phyloP scores from a whole-genome alignment of 2,797 vertebrate species.

The Hozukius guyotensis region DNA sequence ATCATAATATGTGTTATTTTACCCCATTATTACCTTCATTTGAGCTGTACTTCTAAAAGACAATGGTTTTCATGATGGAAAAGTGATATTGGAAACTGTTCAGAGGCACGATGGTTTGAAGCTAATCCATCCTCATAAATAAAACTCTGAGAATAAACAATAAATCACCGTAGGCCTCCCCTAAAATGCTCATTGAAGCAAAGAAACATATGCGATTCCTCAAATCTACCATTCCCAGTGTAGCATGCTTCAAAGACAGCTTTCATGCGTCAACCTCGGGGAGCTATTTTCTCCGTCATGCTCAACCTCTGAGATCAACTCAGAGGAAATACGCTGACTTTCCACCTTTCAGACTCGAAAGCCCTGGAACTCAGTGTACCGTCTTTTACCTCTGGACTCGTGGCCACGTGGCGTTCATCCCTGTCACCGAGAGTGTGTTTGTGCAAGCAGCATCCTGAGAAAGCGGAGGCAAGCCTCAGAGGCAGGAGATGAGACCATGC shows the following conservation, averaged over 20 bases:
- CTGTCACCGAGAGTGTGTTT: constrained; percentile 41
- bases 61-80: not conserved
- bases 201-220: constrained; percentile 16
- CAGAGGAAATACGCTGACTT: constrained; percentile 3
- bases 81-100: constrained; percentile 5
- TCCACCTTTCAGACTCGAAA: constrained; percentile 1
- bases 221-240: constrained; percentile 30
- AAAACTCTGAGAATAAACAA: constrained; percentile 30
- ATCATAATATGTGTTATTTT: not conserved
- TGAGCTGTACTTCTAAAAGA: not conserved
- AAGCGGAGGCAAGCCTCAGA: constrained; percentile 36
- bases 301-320: constrained; percentile 29
- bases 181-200: constrained; percentile 22
- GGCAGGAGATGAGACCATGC: constrained; percentile 59
- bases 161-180: constrained; percentile 14
- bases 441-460: constrained; percentile 40
- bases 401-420: not conserved
- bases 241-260: constrained; percentile 36
- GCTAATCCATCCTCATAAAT: constrained; percentile 38
- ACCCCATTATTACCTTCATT: not conserved
- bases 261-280: constrained; percentile 29
- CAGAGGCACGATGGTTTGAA: not conserved
- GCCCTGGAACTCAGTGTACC: constrained; percentile 1
- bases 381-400: constrained; percentile 26
- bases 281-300: constrained; percentile 22